These are phyloP conservation scores for Bothrops jararaca DNA, from an alignment of 2,113 vertebrate species.

Conservation along the genomic window DNA sequence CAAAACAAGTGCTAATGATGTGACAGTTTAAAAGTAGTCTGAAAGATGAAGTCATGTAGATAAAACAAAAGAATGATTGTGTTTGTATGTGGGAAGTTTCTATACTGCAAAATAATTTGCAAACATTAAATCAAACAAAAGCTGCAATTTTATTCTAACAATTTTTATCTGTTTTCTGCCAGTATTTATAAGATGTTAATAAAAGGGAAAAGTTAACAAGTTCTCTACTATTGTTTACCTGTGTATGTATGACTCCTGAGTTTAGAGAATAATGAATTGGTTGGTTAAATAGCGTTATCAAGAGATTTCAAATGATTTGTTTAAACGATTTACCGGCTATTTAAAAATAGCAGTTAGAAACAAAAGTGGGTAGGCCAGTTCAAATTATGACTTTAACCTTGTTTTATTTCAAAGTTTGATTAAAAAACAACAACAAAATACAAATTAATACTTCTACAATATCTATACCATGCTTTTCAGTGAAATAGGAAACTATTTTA, in stretches of 20 bases:
- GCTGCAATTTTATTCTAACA: conserved; percentile 6
- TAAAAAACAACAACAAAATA: not conserved
- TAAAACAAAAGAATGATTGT: conserved; percentile 30
- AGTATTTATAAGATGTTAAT: conserved; percentile 30
- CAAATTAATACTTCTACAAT: not conserved
- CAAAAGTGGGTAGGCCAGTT: not conserved
- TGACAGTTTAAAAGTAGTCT: conserved; percentile 12
- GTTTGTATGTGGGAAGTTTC: conserved; percentile 44
- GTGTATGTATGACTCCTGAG: not conserved
- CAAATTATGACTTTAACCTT: not conserved
- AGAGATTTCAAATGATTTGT: not conserved
- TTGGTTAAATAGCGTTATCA: not conserved
- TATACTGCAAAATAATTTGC: conserved; percentile 31
- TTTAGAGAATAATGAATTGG: conserved; percentile 5
- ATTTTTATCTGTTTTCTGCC: conserved; percentile 26
- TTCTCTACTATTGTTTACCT: not conserved
- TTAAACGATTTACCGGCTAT: not conserved
- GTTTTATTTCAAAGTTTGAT: conserved; percentile 3
- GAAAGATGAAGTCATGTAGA: conserved; percentile 18
- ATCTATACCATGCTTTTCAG: not conserved
- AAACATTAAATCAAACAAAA: conserved; percentile 37
- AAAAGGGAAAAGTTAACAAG: conserved; percentile 12
- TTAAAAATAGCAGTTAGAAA: not conserved
- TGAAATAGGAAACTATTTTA: not conserved
- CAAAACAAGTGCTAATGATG: not conserved